Conservation (phyloP, 2,113 vertebrate species). For the Tympanuchus pallidicinctus region DNA sequence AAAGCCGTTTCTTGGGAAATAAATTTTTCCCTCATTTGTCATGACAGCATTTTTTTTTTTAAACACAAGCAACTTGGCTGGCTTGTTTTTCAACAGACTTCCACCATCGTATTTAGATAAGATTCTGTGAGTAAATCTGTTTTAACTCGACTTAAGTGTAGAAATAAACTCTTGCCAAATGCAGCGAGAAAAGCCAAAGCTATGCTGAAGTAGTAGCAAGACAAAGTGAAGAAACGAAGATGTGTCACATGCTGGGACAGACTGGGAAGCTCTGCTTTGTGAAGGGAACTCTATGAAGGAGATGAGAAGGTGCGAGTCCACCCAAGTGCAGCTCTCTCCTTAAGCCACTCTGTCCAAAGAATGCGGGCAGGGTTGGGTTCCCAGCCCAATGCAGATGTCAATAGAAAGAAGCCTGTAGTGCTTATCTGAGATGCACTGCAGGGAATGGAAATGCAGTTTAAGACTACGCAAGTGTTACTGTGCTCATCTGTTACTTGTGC, state of each 20-base stretch:
- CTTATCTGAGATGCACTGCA: neutral
- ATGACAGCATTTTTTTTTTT: neutral
- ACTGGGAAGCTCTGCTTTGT: neutral
- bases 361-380: rapidly evolving
- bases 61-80: neutral
- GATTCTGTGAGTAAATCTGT: neutral
- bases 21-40: neutral
- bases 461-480: neutral
- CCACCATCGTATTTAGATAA: neutral
- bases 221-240: neutral
- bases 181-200: neutral
- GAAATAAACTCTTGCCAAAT: neutral
- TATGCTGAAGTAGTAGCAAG: neutral
- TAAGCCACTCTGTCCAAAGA: neutral
- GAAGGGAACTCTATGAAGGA: neutral
- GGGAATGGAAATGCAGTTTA: neutral
- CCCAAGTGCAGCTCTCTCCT: neutral
- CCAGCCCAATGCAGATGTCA: neutral
- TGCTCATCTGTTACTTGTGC: neutral
- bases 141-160: neutral
- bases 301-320: neutral
- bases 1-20: neutral
- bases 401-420: neutral
- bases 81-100: neutral
- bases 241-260: neutral